Evolutionary conservation across 2,797 vertebrate species (phyloP).

Genomic region (Ciconia nigra): DNA sequence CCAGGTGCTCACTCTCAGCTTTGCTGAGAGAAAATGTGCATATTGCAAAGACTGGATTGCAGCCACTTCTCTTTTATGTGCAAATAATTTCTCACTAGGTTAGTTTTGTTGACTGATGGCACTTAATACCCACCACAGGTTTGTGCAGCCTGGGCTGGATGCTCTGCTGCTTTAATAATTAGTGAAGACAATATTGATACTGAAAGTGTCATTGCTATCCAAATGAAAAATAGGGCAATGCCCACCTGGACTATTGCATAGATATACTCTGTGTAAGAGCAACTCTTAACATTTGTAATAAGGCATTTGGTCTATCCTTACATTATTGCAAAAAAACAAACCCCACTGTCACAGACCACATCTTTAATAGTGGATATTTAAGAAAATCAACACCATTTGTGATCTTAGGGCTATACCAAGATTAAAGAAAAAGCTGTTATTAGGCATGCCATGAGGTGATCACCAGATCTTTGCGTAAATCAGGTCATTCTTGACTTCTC

Average conservation of each 20-base stretch:
- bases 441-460: background rate
- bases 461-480: background rate
- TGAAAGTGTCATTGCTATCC: background rate
- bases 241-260: background rate
- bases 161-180: background rate
- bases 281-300: background rate
- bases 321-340: background rate
- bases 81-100: background rate
- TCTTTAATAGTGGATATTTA: background rate
- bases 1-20: background rate
- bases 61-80: background rate
- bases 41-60: background rate
- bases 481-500: background rate
- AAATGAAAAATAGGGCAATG: background rate
- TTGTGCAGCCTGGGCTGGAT: background rate
- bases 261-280: background rate
- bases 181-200: background rate
- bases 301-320: background rate
- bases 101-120: background rate
- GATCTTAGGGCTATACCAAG: background rate
- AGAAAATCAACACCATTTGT: background rate
- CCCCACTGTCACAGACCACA: fast-evolving
- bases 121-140: background rate
- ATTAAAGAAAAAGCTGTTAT: background rate
- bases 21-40: background rate